Evolutionary conservation across 2,113 vertebrate species (phyloP).

Genomic region (Condylura cristata): DNA sequence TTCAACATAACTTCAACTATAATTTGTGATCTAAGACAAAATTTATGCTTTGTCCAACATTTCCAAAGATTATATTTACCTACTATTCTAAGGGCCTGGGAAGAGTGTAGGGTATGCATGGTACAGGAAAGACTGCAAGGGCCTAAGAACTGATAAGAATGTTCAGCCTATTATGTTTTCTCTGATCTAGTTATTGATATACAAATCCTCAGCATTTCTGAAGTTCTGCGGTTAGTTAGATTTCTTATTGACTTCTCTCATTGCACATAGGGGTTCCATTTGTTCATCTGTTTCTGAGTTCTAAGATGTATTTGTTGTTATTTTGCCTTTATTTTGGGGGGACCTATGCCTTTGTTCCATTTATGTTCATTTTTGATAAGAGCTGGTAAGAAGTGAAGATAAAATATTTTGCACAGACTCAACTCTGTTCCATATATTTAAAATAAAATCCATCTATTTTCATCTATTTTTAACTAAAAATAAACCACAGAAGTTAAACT

Average conservation of each 20-base stretch:
- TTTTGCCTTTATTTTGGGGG: neutral
- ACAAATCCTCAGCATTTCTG: neutral
- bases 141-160: neutral
- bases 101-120: neutral
- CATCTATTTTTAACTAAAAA: constrained; percentile 37
- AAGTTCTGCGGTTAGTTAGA: neutral
- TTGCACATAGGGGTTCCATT: neutral
- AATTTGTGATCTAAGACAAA: neutral
- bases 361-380: constrained; percentile 3
- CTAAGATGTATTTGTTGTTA: neutral
- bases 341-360: neutral
- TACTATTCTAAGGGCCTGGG: neutral
- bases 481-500: neutral
- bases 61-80: constrained; percentile 1
- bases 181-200: neutral
- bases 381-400: neutral
- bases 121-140: neutral
- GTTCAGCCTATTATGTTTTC: neutral
- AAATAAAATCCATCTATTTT: neutral
- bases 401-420: neutral
- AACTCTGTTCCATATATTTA: neutral
- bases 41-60: neutral
- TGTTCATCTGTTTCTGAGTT: neutral
- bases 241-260: constrained; percentile 6
- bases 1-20: neutral